Evolutionary conservation across 92 coral and sea anemone genomes (phyloP).

Genomic region (Palythoa grandis): DNA sequence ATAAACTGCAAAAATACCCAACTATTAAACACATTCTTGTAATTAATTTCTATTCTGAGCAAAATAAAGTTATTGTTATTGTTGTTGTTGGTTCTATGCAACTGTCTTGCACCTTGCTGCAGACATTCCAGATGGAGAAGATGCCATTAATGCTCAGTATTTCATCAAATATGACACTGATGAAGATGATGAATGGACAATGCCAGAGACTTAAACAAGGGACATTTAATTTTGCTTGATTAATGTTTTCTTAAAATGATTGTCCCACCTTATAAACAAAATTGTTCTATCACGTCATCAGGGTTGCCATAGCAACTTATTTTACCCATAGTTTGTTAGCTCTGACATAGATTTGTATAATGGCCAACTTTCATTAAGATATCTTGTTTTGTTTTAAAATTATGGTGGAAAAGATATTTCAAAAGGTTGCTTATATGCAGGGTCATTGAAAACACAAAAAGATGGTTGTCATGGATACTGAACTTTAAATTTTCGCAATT

Average conservation of each 20-base stretch:
- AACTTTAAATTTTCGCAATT: background rate
- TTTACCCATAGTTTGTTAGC: background rate
- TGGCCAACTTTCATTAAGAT: background rate
- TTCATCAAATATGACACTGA: constrained; percentile 36
- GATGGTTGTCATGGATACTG: background rate
- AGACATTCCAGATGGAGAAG: background rate
- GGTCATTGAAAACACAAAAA: background rate
- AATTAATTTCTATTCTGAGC: no score
- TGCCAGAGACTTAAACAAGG: constrained; percentile 31
- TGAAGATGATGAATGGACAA: constrained; percentile 44
- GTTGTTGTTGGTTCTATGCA: constrained; percentile 35
- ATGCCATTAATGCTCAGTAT: constrained; percentile 23
- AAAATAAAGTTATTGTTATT: no score
- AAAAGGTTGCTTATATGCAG: background rate
- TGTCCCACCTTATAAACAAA: background rate
- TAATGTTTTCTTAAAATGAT: constrained; percentile 1
- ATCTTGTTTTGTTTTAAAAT: background rate
- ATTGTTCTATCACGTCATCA: background rate
- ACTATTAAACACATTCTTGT: no score
- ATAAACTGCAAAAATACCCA: no score
- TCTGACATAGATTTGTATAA: background rate
- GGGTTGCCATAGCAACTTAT: background rate
- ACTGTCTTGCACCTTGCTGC: constrained; percentile 9
- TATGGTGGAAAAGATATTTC: background rate
- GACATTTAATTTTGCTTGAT: constrained; percentile 36